Percentiles rank a stretch among this genome's conserved stretches.
These are phyloP conservation scores for Ophioninae sp. DNA, from an alignment of 2,888 invertebrate genomes.

Conservation along the genomic window DNA sequence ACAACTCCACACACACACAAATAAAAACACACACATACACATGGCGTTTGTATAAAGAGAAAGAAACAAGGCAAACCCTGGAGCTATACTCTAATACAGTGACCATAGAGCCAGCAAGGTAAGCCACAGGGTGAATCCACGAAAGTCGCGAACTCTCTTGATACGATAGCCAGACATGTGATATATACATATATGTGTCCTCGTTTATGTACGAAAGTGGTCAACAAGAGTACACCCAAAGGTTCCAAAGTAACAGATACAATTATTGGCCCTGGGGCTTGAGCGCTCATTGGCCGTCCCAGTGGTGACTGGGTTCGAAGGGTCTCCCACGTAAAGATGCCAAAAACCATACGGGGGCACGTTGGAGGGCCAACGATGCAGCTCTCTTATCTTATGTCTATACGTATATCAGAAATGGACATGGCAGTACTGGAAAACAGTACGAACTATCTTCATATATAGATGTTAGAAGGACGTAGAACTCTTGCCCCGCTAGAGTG, in stretches of 20 bases:
- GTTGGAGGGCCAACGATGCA: not conserved
- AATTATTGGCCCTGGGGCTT: slow-evolving; percentile 5
- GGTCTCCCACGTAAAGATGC: slow-evolving; percentile 12
- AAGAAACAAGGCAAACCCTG: slow-evolving; percentile 42
- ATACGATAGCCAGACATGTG: slow-evolving; percentile 40
- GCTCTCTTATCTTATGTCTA: not conserved
- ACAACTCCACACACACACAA: not conserved
- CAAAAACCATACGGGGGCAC: slow-evolving; percentile 1
- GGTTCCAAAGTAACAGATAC: slow-evolving; percentile 2
- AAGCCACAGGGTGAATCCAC: slow-evolving; percentile 53
- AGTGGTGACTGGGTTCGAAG: not conserved
- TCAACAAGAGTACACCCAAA: slow-evolving; percentile 14
- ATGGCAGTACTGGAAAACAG: slow-evolving; percentile 15
- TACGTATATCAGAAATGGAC: slow-evolving; percentile 8
- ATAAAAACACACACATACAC: not conserved
- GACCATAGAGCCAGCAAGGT: slow-evolving; percentile 21
- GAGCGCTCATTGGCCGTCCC: slow-evolving; percentile 17
- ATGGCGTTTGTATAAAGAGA: slow-evolving; percentile 31
- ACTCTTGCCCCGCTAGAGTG: not conserved
- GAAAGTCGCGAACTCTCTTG: slow-evolving; percentile 55
- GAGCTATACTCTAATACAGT: slow-evolving; percentile 45
- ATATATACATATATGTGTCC: slow-evolving; percentile 27
- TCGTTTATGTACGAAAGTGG: slow-evolving; percentile 33
- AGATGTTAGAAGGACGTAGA: not conserved
- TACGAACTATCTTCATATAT: not conserved